These are phyloP conservation scores for Listronotus bonariensis DNA, from an alignment of 1,140 invertebrate species.

Conservation along the genomic window DNA sequence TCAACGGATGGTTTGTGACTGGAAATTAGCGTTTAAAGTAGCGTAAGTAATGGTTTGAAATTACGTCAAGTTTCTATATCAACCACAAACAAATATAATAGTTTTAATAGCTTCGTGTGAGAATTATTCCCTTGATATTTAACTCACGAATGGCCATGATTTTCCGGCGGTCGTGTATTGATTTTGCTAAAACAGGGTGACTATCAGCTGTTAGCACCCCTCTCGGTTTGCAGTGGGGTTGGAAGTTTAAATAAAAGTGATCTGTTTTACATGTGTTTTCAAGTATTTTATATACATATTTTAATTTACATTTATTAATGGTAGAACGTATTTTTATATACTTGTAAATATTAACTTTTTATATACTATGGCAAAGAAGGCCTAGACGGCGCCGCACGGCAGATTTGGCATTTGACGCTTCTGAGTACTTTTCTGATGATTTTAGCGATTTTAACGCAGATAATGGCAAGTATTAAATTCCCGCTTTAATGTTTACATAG, in stretches of 20 bases:
- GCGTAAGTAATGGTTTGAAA: conserved; percentile 32
- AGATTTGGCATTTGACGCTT: conserved; percentile 68
- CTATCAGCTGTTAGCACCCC: conserved; percentile 18
- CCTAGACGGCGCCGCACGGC: conserved; percentile 45
- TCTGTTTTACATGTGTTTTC: not conserved
- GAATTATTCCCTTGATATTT: conserved; percentile 15
- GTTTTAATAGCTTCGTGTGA: conserved; percentile 5
- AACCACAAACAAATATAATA: conserved; percentile 12
- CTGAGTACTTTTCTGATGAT: conserved; percentile 71
- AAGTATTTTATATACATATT: conserved; percentile 10
- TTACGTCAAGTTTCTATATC: conserved; percentile 21
- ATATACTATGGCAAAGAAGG: conserved; percentile 30
- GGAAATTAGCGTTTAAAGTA: conserved; percentile 35
- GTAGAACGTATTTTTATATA: not conserved
- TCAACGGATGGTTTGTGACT: conserved; percentile 44
- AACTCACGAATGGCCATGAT: conserved; percentile 20
- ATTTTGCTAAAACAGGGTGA: conserved; percentile 20
- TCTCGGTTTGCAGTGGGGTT: not conserved
- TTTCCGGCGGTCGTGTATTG: conserved; percentile 20
- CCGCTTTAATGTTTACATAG: not conserved
- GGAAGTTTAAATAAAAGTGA: not conserved
- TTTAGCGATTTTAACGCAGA: conserved; percentile 50
- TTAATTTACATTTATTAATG: not conserved
- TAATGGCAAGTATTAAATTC: conserved; percentile 44
- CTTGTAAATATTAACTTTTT: not conserved